These are phyloP conservation scores for Dryadula phaetusa DNA, from an alignment of 2,888 invertebrate genomes.

Conservation along the genomic window DNA sequence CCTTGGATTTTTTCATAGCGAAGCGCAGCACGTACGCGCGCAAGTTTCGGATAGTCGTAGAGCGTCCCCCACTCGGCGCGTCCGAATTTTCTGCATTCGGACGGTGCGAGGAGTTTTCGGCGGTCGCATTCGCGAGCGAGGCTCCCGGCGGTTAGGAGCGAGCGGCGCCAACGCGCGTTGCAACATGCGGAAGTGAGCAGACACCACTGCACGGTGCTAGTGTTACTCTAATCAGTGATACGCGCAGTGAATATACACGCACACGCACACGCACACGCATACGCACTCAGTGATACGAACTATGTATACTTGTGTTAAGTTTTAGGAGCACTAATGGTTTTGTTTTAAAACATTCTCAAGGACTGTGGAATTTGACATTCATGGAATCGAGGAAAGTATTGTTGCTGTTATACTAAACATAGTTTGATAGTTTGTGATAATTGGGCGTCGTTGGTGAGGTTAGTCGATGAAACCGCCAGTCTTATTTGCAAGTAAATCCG, in stretches of 20 bases:
- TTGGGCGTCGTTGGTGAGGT: constrained; percentile 25
- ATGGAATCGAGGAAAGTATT: constrained; percentile 84
- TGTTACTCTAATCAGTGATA: constrained; percentile 58
- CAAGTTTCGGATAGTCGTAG: constrained; percentile 82
- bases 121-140: constrained; percentile 80
- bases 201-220: constrained; percentile 61
- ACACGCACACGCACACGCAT: constrained; percentile 4
- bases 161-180: constrained; percentile 68
- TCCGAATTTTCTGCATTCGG: constrained; percentile 83
- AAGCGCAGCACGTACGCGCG: constrained; percentile 82
- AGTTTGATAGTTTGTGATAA: constrained; percentile 18
- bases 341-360: constrained; percentile 66
- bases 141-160: constrained; percentile 76
- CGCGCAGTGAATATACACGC: constrained; percentile 29
- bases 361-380: constrained; percentile 72
- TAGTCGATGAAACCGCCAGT: constrained; percentile 54
- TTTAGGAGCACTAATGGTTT: constrained; percentile 73
- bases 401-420: constrained; percentile 50
- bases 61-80: constrained; percentile 82
- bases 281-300: constrained; percentile 61
- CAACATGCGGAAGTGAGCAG: constrained; percentile 82
- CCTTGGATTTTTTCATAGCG: constrained; percentile 84
- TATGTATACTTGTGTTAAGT: constrained; percentile 77
- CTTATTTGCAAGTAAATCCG: constrained; percentile 64
- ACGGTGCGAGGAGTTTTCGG: constrained; percentile 81